A percentile compares a stretch with the other conserved stretches of the same genome.
These are phyloP conservation scores for Cecropterus lyciades DNA, from an alignment of 1,140 invertebrate genomes.

Conservation along the genomic window DNA sequence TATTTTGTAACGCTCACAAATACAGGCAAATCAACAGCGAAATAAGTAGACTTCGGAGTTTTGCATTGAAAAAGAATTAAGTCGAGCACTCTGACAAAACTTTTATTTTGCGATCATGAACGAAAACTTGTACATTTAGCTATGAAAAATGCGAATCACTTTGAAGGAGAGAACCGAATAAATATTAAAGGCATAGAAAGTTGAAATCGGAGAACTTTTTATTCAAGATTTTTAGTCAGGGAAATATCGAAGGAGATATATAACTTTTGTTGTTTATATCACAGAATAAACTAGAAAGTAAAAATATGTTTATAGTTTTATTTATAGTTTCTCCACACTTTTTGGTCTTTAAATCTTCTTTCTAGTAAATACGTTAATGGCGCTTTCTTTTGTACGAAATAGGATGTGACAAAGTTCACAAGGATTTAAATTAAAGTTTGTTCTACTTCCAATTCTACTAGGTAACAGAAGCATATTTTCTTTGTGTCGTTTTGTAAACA, in stretches of 20 bases:
- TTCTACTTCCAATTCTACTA: no score
- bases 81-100: conserved; percentile 62
- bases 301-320: no score
- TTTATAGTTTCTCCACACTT: no score
- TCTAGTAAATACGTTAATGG: no score
- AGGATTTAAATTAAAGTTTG: no score
- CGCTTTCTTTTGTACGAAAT: no score
- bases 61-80: conserved; percentile 67
- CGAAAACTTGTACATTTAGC: conserved; percentile 78
- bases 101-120: conserved; percentile 77
- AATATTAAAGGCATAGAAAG: conserved; percentile 76
- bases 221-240: conserved; percentile 38
- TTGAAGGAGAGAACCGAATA: conserved; percentile 63
- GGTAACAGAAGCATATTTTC: conserved; percentile 2
- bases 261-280: background rate
- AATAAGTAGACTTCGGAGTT: conserved; percentile 56
- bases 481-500: background rate
- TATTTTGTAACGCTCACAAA: conserved; percentile 15
- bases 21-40: conserved; percentile 30
- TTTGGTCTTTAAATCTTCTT: no score
- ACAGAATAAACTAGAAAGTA: background rate
- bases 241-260: background rate
- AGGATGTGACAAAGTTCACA: no score
- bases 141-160: conserved; percentile 78
- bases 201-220: conserved; percentile 66